Base-by-base conservation (phyloP, 2,888 invertebrate species). In the Diarsia rubi region DNA sequence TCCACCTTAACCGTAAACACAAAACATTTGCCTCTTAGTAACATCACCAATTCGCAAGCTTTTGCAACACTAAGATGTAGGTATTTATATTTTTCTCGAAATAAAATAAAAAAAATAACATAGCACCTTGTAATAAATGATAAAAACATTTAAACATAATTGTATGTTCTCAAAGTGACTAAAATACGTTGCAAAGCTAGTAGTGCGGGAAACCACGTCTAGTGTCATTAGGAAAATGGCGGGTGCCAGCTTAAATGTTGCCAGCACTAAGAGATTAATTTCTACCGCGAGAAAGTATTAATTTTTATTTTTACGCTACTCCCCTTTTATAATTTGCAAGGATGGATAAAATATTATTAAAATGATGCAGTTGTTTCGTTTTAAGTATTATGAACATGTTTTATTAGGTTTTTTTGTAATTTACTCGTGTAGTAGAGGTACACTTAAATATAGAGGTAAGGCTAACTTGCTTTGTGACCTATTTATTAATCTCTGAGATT, bases 171-270 rank as follows among this genome's bases (percentile, higher is more conserved):
- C 65, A 85, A 85, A 87, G 75, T 79, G 69, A 80, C 83, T 87
- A 72, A 81, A 86, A 86, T 86, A 82, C 64, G 73, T 78, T 78
- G 85, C 83, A 84, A 85, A 83, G 83, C 83, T 81, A 88, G 84
- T 84, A 83, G 82, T 78, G 87, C 86, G 79, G 79, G 79, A 85
- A 87, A 83, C 78, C 86, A 45, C 80, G 73, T 88, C 85, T 91
- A 93, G 93, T 92, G 91, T 92, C 93, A 94, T 94, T 94, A 94
- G 86, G 90, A 91, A 92, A 93, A 94, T 92, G 91, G 91, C 91
- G 91, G 88, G 84, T 87, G 84, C 86, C 89, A 88, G 89, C 86
- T 92, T 91, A 90, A 92, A 92, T 92, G 93, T 93, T 93, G 90
- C 93, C 91, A 91, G 90, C 91, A 88, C 81, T 82, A 77, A 88